These are phyloP conservation scores for Diarsia dahlii DNA, from an alignment of 2,888 invertebrate genomes.

Conservation along the genomic window DNA sequence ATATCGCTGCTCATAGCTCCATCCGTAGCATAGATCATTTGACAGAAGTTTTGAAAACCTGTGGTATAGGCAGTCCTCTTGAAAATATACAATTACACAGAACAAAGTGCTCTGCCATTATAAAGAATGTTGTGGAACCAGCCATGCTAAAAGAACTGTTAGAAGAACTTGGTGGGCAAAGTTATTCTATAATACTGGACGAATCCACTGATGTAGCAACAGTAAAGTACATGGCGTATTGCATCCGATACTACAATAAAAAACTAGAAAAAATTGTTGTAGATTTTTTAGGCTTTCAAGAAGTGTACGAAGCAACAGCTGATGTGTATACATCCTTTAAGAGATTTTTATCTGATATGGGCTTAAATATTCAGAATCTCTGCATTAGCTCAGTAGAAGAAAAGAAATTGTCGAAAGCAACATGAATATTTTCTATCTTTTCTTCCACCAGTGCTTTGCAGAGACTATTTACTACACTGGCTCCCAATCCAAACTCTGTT, in stretches of 20 bases:
- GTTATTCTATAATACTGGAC: slow-evolving; percentile 5
- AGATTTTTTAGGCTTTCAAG: slow-evolving; percentile 7
- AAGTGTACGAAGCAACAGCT: slow-evolving; percentile 2
- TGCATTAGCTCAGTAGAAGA: neutral
- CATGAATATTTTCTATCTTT: slow-evolving; percentile 43
- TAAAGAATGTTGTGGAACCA: slow-evolving; percentile 4
- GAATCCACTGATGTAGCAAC: slow-evolving; percentile 5
- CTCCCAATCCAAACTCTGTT: slow-evolving; percentile 48
- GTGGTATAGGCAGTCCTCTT: slow-evolving; percentile 1
- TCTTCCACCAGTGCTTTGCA: slow-evolving; percentile 47
- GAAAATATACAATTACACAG: slow-evolving; percentile 9
- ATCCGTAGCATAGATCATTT: slow-evolving; percentile 5
- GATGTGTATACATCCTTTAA: neutral
- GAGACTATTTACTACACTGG: slow-evolving; percentile 44
- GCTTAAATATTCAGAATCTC: slow-evolving; percentile 34
- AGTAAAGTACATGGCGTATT: slow-evolving; percentile 10
- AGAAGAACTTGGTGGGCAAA: slow-evolving; percentile 7
- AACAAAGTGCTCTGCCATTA: slow-evolving; percentile 10
- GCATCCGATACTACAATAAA: neutral
- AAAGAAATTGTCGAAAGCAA: slow-evolving; percentile 36
- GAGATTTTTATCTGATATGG: neutral
- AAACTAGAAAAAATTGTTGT: slow-evolving; percentile 14
- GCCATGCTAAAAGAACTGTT: slow-evolving; percentile 8
- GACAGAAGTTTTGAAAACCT: slow-evolving; percentile 8
- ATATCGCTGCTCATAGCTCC: slow-evolving; percentile 3